phyloP scores from a whole-genome alignment of 2,113 vertebrate genomes.

The Nycticorax nycticorax region DNA sequence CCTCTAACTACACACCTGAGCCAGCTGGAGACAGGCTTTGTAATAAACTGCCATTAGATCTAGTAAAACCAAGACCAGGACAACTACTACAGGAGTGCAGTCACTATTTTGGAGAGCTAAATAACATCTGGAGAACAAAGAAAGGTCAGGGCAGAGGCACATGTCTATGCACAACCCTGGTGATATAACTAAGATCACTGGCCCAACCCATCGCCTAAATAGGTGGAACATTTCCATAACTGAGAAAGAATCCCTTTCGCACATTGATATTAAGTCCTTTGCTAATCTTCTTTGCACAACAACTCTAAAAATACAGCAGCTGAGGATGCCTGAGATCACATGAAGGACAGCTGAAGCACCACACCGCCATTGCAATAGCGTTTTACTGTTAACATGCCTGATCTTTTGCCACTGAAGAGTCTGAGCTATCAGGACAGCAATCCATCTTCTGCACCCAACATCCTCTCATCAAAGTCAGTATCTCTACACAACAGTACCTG shows the following conservation, averaged over 20 bases:
- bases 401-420: not conserved
- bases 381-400: not conserved
- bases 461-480: not conserved
- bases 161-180: not conserved
- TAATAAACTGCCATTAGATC: not conserved
- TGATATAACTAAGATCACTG: not conserved
- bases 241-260: not conserved
- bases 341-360: conserved; percentile 26
- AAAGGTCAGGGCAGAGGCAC: not conserved
- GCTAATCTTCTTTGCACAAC: conserved; percentile 45
- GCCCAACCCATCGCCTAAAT: not conserved
- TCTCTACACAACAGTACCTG: not conserved
- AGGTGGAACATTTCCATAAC: not conserved
- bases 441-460: not conserved
- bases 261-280: not conserved
- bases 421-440: not conserved
- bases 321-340: not conserved
- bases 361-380: not conserved
- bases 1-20: too few relatives aligned
- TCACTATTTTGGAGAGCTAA: not conserved
- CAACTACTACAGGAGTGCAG: not conserved
- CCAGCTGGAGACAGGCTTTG: not conserved
- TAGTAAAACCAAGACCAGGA: not conserved
- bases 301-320: conserved; percentile 50
- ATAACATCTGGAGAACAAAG: not conserved